Conservation (phyloP, 2,888 invertebrate genomes). For the Hirtodrosophila duncani region DNA sequence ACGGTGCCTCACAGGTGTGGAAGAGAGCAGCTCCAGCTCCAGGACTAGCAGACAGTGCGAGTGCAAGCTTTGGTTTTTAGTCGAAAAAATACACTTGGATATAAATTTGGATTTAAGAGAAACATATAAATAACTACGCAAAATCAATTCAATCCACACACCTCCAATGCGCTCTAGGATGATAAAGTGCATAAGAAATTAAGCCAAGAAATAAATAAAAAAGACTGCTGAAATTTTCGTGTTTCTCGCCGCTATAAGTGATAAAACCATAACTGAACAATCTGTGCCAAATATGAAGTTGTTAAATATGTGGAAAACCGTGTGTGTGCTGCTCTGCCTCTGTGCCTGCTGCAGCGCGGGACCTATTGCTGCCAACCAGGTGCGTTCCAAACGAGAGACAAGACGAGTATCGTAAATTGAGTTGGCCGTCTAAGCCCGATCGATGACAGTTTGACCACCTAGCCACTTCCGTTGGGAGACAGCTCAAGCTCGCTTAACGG, state of each 20-base stretch:
- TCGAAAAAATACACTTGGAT: slow-evolving; percentile 20
- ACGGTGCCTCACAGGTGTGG: slow-evolving; percentile 77
- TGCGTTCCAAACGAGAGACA: too few relatives aligned
- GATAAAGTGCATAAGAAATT: slow-evolving; percentile 13
- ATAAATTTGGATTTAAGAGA: slow-evolving; percentile 24
- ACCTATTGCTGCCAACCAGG: slow-evolving; percentile 74
- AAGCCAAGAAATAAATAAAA: slow-evolving; percentile 24
- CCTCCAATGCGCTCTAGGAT: slow-evolving; percentile 4
- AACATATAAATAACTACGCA: slow-evolving; percentile 20
- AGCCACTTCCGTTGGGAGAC: slow-evolving; percentile 56
- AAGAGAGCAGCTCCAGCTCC: slow-evolving; percentile 17
- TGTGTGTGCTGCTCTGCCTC: slow-evolving; percentile 65
- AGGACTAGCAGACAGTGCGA: slow-evolving; percentile 53
- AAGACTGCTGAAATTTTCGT: too few relatives aligned
- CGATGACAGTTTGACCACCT: slow-evolving; percentile 20
- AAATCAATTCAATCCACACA: too few relatives aligned
- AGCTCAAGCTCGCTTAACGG: slow-evolving; percentile 50
- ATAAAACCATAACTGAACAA: slow-evolving; percentile 26
- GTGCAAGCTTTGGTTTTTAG: slow-evolving; percentile 76
- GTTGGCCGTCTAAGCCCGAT: slow-evolving; percentile 1
- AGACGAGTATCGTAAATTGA: too few relatives aligned
- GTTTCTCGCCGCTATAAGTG: too few relatives aligned
- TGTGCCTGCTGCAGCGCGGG: slow-evolving; percentile 71
- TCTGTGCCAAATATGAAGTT: slow-evolving; percentile 19
- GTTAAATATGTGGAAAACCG: slow-evolving; percentile 64